Conservation (phyloP, 2,888 invertebrate species). For the Lottia scabra region DNA sequence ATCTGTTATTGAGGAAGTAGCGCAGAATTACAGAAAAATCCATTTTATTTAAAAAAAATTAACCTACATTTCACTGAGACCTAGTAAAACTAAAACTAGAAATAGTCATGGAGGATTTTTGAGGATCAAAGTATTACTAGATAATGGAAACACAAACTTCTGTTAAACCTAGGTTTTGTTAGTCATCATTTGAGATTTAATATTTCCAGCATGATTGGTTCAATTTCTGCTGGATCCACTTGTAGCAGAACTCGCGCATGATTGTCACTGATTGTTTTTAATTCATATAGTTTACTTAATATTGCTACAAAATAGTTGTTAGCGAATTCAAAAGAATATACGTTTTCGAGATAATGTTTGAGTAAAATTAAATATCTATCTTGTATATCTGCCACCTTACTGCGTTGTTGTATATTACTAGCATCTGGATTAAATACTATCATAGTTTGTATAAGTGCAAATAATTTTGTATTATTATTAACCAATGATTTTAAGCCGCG, state of each 20-base stretch:
- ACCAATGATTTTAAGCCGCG: conserved; percentile 60
- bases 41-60: too few species aligned
- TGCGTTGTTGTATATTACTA: conserved; percentile 73
- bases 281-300: conserved; percentile 88
- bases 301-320: conserved; percentile 69
- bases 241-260: conserved; percentile 93
- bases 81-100: too few species aligned
- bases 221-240: conserved; percentile 90
- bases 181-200: conserved; percentile 78
- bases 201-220: conserved; percentile 93
- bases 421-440: conserved; percentile 89
- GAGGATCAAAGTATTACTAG: too few species aligned
- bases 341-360: conserved; percentile 66
- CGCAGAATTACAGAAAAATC: too few species aligned
- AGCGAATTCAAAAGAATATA: conserved; percentile 55
- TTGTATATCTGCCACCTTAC: conserved; percentile 61
- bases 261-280: conserved; percentile 88
- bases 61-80: too few species aligned
- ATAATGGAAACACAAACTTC: too few species aligned
- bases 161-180: too few species aligned
- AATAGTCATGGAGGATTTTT: too few species aligned
- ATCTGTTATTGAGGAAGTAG: too few species aligned
- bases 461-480: conserved; percentile 88
- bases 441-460: conserved; percentile 91
- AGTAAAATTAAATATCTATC: conserved; percentile 71